A percentile compares a stretch with the other conserved stretches of the same genome.
Evolutionary conservation across 1,140 invertebrate genomes (phyloP).

Genomic region (Cherax quadricarinatus): DNA sequence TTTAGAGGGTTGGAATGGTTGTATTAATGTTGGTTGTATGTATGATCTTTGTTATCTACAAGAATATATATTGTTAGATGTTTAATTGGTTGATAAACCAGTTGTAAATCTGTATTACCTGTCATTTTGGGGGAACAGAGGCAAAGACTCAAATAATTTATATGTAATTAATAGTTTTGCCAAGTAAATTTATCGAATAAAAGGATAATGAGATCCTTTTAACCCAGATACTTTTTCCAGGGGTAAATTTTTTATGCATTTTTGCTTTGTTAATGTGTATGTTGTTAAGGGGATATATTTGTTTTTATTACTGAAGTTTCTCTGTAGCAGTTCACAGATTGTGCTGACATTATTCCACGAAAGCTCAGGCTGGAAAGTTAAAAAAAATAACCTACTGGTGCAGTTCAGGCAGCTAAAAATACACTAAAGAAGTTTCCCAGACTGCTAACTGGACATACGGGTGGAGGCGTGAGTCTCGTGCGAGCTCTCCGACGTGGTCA

Average conservation of each 20-base stretch:
- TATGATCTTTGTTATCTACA: conserved; percentile 58
- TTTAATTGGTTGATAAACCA: conserved; percentile 47
- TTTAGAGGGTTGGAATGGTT: conserved; percentile 41
- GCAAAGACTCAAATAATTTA: conserved; percentile 18
- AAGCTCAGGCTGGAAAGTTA: conserved; percentile 43
- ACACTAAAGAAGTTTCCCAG: conserved; percentile 33
- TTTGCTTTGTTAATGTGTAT: conserved; percentile 49
- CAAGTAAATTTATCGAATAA: conserved; percentile 15
- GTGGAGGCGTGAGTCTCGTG: neutral
- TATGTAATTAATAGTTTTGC: conserved; percentile 44
- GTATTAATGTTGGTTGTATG: conserved; percentile 58
- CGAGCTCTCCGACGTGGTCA: neutral
- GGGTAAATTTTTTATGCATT: conserved; percentile 34
- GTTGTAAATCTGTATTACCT: conserved; percentile 49
- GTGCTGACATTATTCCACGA: conserved; percentile 44
- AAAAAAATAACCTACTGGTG: conserved; percentile 23
- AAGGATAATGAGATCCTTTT: conserved; percentile 25
- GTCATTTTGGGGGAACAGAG: conserved; percentile 15
- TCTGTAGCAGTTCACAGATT: conserved; percentile 46
- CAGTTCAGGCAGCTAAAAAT: conserved; percentile 52
- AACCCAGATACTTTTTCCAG: conserved; percentile 44
- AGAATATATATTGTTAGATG: conserved; percentile 59
- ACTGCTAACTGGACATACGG: neutral
- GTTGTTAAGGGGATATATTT: conserved; percentile 38
- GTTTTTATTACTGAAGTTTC: conserved; percentile 22